A percentile compares a stretch with the other conserved stretches of the same genome.
These are phyloP conservation scores for Ceratoteleas bidentatus DNA, from an alignment of 1,140 invertebrate genomes.

Conservation along the genomic window DNA sequence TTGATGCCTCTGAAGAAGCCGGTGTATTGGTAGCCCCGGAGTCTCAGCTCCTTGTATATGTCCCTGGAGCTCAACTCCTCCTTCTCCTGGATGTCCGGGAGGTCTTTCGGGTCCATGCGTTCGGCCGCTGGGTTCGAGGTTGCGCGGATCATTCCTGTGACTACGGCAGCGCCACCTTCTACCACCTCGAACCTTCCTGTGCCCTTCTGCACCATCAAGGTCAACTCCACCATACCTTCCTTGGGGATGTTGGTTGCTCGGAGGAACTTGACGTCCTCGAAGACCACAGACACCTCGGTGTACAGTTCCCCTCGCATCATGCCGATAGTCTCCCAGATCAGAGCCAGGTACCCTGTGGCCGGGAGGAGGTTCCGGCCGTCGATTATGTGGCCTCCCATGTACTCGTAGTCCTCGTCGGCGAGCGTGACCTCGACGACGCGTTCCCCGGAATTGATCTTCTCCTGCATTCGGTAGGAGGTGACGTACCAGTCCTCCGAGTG, in stretches of 20 bases:
- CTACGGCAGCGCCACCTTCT: slow-evolving; percentile 89
- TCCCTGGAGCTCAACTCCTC: slow-evolving; percentile 85
- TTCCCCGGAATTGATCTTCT: slow-evolving; percentile 85
- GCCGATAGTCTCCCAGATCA: slow-evolving; percentile 94
- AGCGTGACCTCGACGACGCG: slow-evolving; percentile 84
- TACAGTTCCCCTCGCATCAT: slow-evolving; percentile 87
- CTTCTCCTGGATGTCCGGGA: slow-evolving; percentile 51
- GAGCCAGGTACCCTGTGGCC: slow-evolving; percentile 91
- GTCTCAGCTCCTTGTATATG: slow-evolving; percentile 94
- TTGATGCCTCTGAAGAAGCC: slow-evolving; percentile 87
- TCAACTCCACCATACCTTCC: slow-evolving; percentile 87
- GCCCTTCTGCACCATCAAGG: slow-evolving; percentile 90
- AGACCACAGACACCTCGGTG: slow-evolving; percentile 89
- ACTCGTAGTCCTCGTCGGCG: slow-evolving; percentile 87
- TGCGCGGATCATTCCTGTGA: slow-evolving; percentile 86
- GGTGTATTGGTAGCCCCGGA: slow-evolving; percentile 95
- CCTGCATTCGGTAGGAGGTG: slow-evolving; percentile 83
- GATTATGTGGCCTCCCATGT: slow-evolving; percentile 91
- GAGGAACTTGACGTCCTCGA: slow-evolving; percentile 92
- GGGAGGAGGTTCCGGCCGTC: slow-evolving; percentile 94
- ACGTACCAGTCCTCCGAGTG: slow-evolving; percentile 91
- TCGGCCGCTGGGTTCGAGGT: slow-evolving; percentile 77
- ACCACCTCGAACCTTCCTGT: slow-evolving; percentile 83
- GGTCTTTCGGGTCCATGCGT: slow-evolving; percentile 63
- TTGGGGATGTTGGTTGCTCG: slow-evolving; percentile 91